Base-by-base conservation (phyloP, 2,888 invertebrate genomes). In the Autographa gamma region DNA sequence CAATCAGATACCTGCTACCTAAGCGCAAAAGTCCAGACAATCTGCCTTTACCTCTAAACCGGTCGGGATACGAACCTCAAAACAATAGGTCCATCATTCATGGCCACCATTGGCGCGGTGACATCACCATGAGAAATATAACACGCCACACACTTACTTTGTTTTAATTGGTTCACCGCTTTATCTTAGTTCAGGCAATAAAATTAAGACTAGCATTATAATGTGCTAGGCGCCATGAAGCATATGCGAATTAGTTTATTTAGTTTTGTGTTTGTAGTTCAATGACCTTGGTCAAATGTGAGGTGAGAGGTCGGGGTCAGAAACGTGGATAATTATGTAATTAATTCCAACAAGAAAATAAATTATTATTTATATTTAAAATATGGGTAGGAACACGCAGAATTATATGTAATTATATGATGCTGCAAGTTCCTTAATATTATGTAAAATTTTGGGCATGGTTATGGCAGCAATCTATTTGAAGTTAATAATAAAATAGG, bases 91-190 rank as follows among this genome's bases (percentile, higher is more conserved):
- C 61, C 83, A 85, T 74, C 76, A 43, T 60, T 64, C 66, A 66
- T 60, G 66, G 73, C 73, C 70, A 72, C 74, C 76, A 83, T 79
- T 76, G 71, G 70, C 7, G 32, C 32, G 69, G 69, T 86, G 87
- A 87, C 84, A 84, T 86, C 86, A 86, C 68, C 77, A 62, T 63
- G 72, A 71, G 78, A 79, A 79, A 78, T 80, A 70, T 72, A 80
- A 75, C 61, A 14, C 61, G 18, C 54, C 43, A 63, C 61, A 64
- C 48, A 32, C 63, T 58, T 67, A 67, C 60, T 66, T 72, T 63
- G 67, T 68, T 67, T 38, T 41, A 75, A 63, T 78, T 60, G 18
- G 60, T 56, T 59, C 16, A 59, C 48, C 74, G 71, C 65, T 68
- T 68, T 74, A 71, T 68, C 65, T 68, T 43, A 11, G 32, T 52